Base-by-base conservation (phyloP, 1,140 invertebrate genomes). In the Cepaea nemoralis region DNA sequence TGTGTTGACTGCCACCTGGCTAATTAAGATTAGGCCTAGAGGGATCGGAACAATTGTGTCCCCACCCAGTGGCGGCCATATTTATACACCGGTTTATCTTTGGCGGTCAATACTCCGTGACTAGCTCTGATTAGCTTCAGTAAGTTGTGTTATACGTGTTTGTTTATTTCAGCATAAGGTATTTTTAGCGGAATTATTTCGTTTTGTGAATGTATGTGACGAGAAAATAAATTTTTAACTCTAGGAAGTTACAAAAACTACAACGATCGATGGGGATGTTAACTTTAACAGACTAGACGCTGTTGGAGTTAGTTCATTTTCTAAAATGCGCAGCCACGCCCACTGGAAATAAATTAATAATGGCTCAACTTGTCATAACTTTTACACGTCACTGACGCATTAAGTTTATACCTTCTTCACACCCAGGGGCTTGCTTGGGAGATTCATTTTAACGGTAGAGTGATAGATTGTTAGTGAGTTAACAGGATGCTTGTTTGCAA, bases 51-150 rank as follows among this genome's bases (percentile, higher is more conserved):
- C 31, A 74, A 50, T 74, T 42, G 40, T 27, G 71, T 74, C 71
- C 71, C 39, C 71, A 48, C 71, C 71, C 71, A 45, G 40, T 74
- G 59, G 59, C 71, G 71, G 40, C 71, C 39, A 74, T 74, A 42
- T 74, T 42, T 48, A 42, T 48, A 33, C 71, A 74, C 71, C 71
- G 71, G 71, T 74, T 45, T 74, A 45, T 63, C 27, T 63, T 31
- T 63, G 59, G n/a, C 27, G 59, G 59, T 63, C 59, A 31, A 63
- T 63, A 63, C 10, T 10, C 27, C 27, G n/a, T 31, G 10, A 63
- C 6, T 63, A 6, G 59, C 33, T 31, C 27, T 63, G 1, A 63
- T 63, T 63, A 63, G 59, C 2, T n/a, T 31, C 12, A 19, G 59
- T 63, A 63, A 63, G n/a, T 31, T 55, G 16, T 55, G 50, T 55